Evolutionary conservation across 2,888 invertebrate genomes (phyloP), one percentile per base, ranked within the genome.

Genomic region (Euzophera pinguis): DNA sequence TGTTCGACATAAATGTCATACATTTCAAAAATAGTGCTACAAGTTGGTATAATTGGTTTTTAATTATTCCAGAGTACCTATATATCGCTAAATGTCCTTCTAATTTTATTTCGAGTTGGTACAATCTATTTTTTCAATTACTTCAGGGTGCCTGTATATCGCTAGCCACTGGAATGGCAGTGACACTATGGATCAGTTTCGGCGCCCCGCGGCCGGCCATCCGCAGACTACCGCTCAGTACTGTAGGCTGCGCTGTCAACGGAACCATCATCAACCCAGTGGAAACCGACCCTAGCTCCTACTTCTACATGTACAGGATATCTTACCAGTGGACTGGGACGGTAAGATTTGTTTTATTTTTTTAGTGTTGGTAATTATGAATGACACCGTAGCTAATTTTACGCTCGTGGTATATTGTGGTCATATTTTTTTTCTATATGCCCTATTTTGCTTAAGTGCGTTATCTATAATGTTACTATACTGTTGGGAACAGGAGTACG

Each of bases 181-280:
- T 96, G 50, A 93, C 94, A 1, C 87, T 97, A 42, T 96, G 96
- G 96, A 94, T 97, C 61, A 97, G 96, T 49, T 96, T 98, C 74
- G 97, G 97, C 0, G 92, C 93, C 3, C 94, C 96, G 0, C 94
- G 94, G 62, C 95, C 95, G 0, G 76, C 90, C 0, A 73, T 92
- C 0, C 76, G 79, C 5, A 87, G 80, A 47, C 71, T 95, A 39
- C 92, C 93, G 0, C 85, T 93, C 39, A 90, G 91, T 10, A 91
- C 86, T 0, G 91, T 89, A 3, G 93, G 93, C 34, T 95, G 95
- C 55, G 62, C 64, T 1, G 52, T 42, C 13, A 87, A 87, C 53
- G 61, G 79, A 3, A 82, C 85, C 0, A 12, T 72, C 8, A 57
- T 72, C 0, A 37, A 55, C 0, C 53, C 58, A 0, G 29, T 53